Evolutionary conservation across 2,113 vertebrate genomes (phyloP).

Genomic region (Gnathonemus longibarbis): DNA sequence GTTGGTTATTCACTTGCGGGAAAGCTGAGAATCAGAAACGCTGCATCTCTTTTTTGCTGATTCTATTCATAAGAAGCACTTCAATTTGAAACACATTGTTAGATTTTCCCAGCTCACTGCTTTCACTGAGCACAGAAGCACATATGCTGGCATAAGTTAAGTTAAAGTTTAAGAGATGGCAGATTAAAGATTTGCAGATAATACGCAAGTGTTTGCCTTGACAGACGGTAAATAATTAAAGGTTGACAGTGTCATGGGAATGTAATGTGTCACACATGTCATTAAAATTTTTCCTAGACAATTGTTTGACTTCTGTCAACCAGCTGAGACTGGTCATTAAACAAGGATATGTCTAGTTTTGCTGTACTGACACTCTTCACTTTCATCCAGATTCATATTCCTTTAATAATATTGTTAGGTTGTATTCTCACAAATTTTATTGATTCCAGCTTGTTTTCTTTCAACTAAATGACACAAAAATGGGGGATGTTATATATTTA

Average conservation of each 20-base stretch:
- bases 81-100: background rate
- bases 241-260: constrained; percentile 1
- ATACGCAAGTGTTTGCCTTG: background rate
- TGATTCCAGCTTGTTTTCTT: background rate
- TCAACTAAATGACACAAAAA: background rate
- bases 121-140: background rate
- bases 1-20: background rate
- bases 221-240: constrained; percentile 10
- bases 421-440: background rate
- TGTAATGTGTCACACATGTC: background rate
- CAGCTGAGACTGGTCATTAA: background rate
- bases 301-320: constrained; percentile 12
- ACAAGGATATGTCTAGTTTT: background rate
- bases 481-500: background rate
- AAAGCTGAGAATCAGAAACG: background rate
- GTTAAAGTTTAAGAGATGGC: background rate
- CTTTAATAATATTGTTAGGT: background rate
- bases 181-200: background rate
- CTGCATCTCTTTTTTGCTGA: background rate
- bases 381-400: background rate
- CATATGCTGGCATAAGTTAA: background rate
- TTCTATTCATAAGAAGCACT: background rate
- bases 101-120: background rate
- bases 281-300: constrained; percentile 6
- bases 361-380: background rate